phyloP scores from a whole-genome alignment of 2,113 vertebrate genomes.

The Gallinago undulata region DNA sequence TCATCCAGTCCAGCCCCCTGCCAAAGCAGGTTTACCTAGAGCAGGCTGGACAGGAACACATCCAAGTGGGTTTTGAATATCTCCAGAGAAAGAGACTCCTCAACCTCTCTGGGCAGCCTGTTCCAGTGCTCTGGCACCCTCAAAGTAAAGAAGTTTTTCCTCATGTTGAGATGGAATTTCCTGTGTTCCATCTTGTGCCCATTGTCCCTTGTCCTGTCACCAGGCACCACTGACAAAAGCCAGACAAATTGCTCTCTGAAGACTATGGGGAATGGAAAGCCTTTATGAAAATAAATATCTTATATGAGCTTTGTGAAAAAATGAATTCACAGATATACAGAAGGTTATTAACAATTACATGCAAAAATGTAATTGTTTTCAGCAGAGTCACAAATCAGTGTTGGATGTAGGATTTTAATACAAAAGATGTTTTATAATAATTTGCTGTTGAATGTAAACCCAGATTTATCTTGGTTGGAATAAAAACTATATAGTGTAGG shows the following conservation, averaged over 20 bases:
- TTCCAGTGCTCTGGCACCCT: background rate
- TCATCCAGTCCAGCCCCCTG: background rate
- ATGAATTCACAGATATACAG: background rate
- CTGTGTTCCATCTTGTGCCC: background rate
- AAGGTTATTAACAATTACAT: background rate
- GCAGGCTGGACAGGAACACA: background rate
- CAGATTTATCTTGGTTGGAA: background rate
- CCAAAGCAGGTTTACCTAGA: background rate
- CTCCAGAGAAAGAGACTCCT: background rate
- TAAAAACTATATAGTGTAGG: background rate
- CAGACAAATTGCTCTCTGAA: background rate
- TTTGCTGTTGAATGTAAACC: background rate
- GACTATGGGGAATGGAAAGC: background rate
- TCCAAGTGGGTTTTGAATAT: background rate
- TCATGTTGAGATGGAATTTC: background rate
- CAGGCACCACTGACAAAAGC: background rate
- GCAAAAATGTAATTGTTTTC: background rate
- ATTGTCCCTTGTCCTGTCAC: background rate
- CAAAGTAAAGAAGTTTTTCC: background rate
- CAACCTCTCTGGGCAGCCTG: background rate
- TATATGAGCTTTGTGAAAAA: background rate
- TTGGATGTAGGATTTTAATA: background rate
- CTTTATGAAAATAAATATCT: background rate
- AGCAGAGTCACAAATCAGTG: background rate
- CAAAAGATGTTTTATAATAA: background rate